Conservation (phyloP, 2,113 vertebrate genomes). For the Equus przewalskii region DNA sequence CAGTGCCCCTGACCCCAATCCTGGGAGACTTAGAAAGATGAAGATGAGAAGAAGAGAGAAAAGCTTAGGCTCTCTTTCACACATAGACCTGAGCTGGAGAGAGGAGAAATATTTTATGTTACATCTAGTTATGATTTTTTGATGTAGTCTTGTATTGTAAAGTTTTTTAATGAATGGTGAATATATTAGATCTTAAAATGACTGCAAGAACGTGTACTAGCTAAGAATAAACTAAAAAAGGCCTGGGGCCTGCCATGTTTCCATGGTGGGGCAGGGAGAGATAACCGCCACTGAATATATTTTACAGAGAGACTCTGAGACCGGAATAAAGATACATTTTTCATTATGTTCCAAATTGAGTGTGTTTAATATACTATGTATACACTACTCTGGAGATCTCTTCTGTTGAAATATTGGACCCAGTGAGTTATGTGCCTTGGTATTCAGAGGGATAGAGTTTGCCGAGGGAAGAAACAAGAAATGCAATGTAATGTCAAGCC, state of each 20-base stretch:
- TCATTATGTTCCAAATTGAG: slow-evolving; percentile 16
- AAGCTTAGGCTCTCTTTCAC: background rate
- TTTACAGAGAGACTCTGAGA: background rate
- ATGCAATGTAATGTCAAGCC: background rate
- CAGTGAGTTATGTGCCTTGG: slow-evolving; percentile 11
- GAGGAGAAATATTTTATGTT: background rate
- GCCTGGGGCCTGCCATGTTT: background rate
- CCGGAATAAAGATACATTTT: background rate
- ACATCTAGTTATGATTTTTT: background rate
- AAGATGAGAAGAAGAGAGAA: fast-evolving
- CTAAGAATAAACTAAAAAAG: background rate
- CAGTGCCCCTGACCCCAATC: background rate
- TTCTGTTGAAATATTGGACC: background rate
- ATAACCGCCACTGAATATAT: background rate
- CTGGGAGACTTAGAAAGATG: background rate
- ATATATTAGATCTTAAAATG: background rate
- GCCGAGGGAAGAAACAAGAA: slow-evolving; percentile 45
- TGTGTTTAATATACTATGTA: background rate
- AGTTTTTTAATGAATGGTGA: background rate
- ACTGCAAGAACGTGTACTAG: background rate
- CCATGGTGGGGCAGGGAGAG: background rate
- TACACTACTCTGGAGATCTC: background rate
- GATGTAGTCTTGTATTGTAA: background rate
- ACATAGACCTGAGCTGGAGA: background rate
- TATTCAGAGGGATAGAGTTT: slow-evolving; percentile 35